Evolutionary conservation across 2,797 vertebrate species (phyloP), one percentile per base, ranked within the genome.

Genomic region (Catharus ustulatus): DNA sequence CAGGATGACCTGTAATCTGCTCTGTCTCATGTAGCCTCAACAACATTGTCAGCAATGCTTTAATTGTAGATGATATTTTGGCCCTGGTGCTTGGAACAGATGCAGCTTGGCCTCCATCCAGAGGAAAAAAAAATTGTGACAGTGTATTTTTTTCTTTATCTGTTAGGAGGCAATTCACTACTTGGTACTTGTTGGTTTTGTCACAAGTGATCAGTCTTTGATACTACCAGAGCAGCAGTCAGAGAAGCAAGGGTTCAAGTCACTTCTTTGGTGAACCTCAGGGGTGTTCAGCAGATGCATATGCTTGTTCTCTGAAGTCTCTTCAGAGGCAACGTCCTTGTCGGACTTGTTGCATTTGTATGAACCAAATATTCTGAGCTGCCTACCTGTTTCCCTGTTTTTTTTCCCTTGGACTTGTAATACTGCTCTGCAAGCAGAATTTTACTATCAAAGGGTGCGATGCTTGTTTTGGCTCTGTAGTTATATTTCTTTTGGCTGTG

Each of bases 61-160:
- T 94, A 95, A 94, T 82, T 94, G 84, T 54, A 51, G 71, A 45
- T 76, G 66, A 29, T 90, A 71, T 94, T 96, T 93, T 96, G 91
- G 85, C 69, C 84, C 29, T 51, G 42, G 27, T 95, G 66, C 83
- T 88, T 96, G 89, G 85, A 96, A 88, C 4, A 20, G 62, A 66
- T 66, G 84, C 76, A 71, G 42, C 48, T 94, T 95, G 89, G 79
- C 73, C 63, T 86, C 32, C 52, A 76, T 85, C 62, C 84, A 92
- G 15, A 54, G 59, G 59, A 87, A 91, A 66, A 63, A 52, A 62
- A 81, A n/a, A 34, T 61, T 52, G 46, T 74, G 40, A 61, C 34
- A 30, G 13, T 71, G 14, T 64, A 27, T 74, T 78, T 69, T 80
- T 90, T 78, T 24, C 17, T 84, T 84, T 55, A 17, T 68, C 7